Base-by-base conservation (phyloP, 2,113 vertebrate species). In the Zosterops pallidus region DNA sequence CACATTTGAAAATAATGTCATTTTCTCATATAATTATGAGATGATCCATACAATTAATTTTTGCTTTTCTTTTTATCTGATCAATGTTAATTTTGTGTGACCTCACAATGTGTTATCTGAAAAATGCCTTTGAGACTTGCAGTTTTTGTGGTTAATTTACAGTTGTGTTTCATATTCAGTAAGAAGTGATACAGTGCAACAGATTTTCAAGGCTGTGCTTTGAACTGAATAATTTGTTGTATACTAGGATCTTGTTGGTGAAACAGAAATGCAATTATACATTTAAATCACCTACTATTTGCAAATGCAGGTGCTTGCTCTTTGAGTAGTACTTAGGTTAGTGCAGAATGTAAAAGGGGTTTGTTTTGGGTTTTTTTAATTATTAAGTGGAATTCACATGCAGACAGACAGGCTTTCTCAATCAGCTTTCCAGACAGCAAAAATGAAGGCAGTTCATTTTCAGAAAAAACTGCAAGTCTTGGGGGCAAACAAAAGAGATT, bases 1-100 rank as follows among this genome's bases (percentile, higher is more conserved):
- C 55, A 60, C 44, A n/a, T 88, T 70, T 83, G 19, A 88, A 95
- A 93, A 67, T 56, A 77, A 83, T 75, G 75, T 52, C 24, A 31
- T 90, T 94, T 90, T 77, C 92, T 92, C 35, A 10, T 81, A 25
- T 77, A 83, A 96, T 93, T 91, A 88, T 82, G 71, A 67, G 90
- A 86, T 76, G 88, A 91, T 92, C 52, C 68, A n/a, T 63, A 67
- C 64, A 81, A 4, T 83, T 94, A 95, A 81, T 96, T 90, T 92
- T 74, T 94, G 65, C 21, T 59, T 94, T 92, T 92, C 64, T 90
- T 92, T 93, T 94, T 95, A 94, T 92, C 88, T 95, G 90, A 96
- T 97, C 93, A 53, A 0, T 75, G 87, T 96, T 93, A 86, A 92
- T 96, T 94, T 91, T 91, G 35, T 90, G 76, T 94, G 92, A 88